Conservation (phyloP, 2,797 vertebrate genomes). For the Gymnopithys bicolor region DNA sequence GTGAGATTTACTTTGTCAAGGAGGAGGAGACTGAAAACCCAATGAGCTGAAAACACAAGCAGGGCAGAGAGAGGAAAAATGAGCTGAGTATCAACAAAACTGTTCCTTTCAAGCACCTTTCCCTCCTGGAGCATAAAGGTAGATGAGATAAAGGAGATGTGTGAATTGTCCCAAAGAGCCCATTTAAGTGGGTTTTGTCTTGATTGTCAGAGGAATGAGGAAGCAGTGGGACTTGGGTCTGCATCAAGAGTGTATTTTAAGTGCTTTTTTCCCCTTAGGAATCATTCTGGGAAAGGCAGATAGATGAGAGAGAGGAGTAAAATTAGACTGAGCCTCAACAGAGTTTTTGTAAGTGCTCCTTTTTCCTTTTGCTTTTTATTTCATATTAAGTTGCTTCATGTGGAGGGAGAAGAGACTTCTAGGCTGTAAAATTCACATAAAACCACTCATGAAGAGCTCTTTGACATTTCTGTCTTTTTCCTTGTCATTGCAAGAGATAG, state of each 20-base stretch:
- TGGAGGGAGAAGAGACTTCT: neutral
- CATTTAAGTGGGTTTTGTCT: conserved; percentile 31
- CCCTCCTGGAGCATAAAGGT: neutral
- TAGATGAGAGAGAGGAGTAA: neutral
- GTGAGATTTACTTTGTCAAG: conserved; percentile 20
- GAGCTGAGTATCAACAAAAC: conserved; percentile 5
- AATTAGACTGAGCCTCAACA: neutral
- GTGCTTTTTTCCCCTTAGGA: conserved; percentile 39
- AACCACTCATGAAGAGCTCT: neutral
- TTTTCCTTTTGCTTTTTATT: neutral
- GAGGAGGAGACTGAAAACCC: neutral
- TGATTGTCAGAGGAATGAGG: neutral
- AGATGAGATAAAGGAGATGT: neutral
- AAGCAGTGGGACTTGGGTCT: neutral
- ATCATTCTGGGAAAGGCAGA: conserved; percentile 7
- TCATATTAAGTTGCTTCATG: neutral
- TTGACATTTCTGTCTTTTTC: neutral
- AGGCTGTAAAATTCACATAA: neutral
- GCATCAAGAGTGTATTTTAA: conserved; percentile 35
- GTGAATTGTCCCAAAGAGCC: neutral
- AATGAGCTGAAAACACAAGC: neutral
- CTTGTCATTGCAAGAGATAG: neutral
- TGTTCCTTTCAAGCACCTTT: neutral
- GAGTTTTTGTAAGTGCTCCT: neutral
- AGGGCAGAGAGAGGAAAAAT: neutral